Evolutionary conservation across 2,888 invertebrate species (phyloP).

Genomic region (Spatulosminthurus flaviceps): DNA sequence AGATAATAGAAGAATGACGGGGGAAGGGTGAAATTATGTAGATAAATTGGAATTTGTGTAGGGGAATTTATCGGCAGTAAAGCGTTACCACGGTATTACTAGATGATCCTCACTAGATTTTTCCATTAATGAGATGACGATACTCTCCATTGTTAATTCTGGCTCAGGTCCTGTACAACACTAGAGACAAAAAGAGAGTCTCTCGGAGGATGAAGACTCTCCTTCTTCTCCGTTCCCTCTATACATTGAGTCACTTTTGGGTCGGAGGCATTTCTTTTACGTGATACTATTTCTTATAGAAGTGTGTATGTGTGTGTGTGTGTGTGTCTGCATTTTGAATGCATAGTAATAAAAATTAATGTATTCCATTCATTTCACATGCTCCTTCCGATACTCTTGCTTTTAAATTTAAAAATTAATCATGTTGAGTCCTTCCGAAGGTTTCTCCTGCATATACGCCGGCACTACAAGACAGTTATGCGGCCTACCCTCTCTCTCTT

Average conservation of each 20-base stretch:
- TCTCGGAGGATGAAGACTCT: no score
- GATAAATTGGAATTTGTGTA: conserved; percentile 47
- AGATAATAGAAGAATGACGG: conserved; percentile 39
- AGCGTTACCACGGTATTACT: conserved; percentile 50
- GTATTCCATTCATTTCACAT: not conserved
- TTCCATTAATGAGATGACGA: conserved; percentile 60
- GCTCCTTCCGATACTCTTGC: not conserved
- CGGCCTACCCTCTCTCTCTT: not conserved
- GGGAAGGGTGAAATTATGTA: conserved; percentile 51
- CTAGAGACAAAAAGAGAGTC: no score
- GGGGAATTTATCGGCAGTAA: conserved; percentile 52
- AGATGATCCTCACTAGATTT: conserved; percentile 56
- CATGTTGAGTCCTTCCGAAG: not conserved
- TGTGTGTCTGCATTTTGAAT: not conserved
- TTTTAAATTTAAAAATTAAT: conserved; percentile 14
- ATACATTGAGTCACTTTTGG: no score
- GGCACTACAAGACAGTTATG: no score
- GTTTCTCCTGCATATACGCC: not conserved
- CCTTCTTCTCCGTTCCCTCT: no score
- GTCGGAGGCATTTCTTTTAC: no score
- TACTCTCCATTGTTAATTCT: conserved; percentile 52
- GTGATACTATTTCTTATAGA: no score
- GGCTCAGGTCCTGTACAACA: not conserved
- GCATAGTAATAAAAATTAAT: not conserved
- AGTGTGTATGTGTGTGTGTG: no score